Evolutionary conservation across 2,113 vertebrate genomes (phyloP).

Genomic region (Boleophthalmus pectinirostris): DNA sequence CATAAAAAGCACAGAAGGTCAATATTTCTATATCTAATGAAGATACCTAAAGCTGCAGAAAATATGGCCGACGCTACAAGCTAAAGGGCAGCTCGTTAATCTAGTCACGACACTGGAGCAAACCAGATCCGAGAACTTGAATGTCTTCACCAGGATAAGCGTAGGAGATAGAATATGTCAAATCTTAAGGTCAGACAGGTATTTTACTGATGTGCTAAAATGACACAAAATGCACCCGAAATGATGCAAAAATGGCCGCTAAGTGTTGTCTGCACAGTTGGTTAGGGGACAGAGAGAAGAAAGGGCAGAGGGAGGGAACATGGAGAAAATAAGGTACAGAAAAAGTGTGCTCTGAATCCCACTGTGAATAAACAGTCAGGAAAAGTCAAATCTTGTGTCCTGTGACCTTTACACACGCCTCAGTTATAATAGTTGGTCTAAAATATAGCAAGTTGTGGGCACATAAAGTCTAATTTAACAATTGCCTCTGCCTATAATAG

Average conservation of each 20-base stretch:
- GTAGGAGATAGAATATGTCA: conserved; percentile 65
- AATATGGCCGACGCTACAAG: conserved; percentile 76
- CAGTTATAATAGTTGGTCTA: conserved; percentile 31
- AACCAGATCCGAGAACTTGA: conserved; percentile 65
- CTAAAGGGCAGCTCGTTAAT: conserved; percentile 85
- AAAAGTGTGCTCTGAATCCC: conserved; percentile 26
- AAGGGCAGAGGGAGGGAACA: conserved; percentile 4
- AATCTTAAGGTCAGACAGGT: conserved; percentile 67
- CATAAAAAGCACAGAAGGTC: conserved; percentile 81
- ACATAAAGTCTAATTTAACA: not conserved
- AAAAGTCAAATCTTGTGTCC: conserved; percentile 34
- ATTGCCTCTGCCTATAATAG: not conserved
- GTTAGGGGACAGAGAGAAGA: not conserved
- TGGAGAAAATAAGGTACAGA: conserved; percentile 20
- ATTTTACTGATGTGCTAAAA: conserved; percentile 62
- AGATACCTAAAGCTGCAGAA: conserved; percentile 75
- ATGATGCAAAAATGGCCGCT: conserved; percentile 47
- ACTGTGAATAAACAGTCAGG: conserved; percentile 48
- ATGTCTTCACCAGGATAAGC: conserved; percentile 68
- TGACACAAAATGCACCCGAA: conserved; percentile 54
- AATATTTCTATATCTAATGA: conserved; percentile 82
- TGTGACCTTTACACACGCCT: conserved; percentile 57
- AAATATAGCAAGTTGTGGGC: conserved; percentile 41
- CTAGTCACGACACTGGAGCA: conserved; percentile 69
- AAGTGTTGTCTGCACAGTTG: conserved; percentile 40